Evolutionary conservation across 2,113 vertebrate genomes (phyloP).

Genomic region (Porphyrio hochstetteri): DNA sequence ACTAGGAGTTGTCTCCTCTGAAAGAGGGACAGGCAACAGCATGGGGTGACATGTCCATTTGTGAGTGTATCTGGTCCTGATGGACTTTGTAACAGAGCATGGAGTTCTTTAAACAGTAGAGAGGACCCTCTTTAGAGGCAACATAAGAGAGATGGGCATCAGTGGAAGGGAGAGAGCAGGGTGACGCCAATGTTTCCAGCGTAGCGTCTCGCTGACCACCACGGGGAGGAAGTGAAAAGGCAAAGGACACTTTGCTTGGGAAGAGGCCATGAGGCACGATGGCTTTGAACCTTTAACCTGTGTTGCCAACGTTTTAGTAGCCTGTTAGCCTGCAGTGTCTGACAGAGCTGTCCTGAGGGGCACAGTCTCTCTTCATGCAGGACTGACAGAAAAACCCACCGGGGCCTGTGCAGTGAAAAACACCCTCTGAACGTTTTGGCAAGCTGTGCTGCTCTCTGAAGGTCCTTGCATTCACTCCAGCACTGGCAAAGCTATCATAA

Average conservation of each 20-base stretch:
- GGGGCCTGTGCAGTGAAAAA: background rate
- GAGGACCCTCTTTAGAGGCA: background rate
- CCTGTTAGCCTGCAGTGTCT: background rate
- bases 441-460: background rate
- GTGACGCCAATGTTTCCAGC: background rate
- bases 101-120: background rate
- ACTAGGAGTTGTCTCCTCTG: background rate
- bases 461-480: background rate
- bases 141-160: background rate
- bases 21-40: background rate
- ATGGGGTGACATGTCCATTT: fast-evolving
- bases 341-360: background rate
- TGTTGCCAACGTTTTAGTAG: background rate
- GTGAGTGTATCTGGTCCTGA: background rate
- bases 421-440: background rate
- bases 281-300: background rate
- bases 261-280: background rate
- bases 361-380: background rate
- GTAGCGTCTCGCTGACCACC: background rate
- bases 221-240: background rate
- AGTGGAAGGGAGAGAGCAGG: background rate
- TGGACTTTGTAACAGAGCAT: background rate
- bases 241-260: background rate
- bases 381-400: background rate
- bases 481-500: background rate